Evolutionary conservation across 2,797 vertebrate species (phyloP).

Genomic region (Dicrostonyx torquatus): DNA sequence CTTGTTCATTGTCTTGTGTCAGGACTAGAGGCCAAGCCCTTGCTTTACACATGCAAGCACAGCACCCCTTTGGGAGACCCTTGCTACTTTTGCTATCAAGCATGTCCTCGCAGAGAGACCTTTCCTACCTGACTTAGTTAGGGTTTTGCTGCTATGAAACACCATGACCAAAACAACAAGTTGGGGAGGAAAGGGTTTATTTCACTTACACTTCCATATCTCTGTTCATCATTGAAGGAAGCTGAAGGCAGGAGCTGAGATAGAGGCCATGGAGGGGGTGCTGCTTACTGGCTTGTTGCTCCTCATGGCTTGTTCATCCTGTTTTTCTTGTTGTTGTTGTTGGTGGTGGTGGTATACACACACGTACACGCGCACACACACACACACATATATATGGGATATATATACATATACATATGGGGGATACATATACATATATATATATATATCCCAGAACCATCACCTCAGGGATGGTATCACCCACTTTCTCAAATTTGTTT

Average conservation of each 20-base stretch:
- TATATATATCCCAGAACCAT: neutral
- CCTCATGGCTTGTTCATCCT: neutral
- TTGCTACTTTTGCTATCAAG: too few species aligned
- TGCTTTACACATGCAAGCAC: neutral
- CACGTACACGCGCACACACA: too few species aligned
- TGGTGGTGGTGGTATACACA: neutral
- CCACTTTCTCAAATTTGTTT: neutral
- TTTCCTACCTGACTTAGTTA: neutral
- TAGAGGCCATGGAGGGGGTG: neutral
- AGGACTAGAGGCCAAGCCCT: neutral
- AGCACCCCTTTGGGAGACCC: neutral
- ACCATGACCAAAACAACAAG: neutral
- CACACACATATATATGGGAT: too few species aligned
- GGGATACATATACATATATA: too few species aligned
- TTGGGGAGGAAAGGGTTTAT: neutral
- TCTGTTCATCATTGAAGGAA: neutral
- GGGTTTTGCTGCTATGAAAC: neutral
- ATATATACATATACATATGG: too few species aligned
- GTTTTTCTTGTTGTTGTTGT: too few species aligned
- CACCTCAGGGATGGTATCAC: neutral
- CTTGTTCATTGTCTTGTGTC: fast-evolving
- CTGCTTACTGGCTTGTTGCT: neutral
- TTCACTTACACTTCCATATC: neutral
- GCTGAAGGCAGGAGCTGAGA: neutral
- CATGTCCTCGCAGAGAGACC: neutral